Evolutionary conservation across 2,888 invertebrate species (phyloP), one percentile per base, ranked within the genome.

Genomic region (Myathropa florea): DNA sequence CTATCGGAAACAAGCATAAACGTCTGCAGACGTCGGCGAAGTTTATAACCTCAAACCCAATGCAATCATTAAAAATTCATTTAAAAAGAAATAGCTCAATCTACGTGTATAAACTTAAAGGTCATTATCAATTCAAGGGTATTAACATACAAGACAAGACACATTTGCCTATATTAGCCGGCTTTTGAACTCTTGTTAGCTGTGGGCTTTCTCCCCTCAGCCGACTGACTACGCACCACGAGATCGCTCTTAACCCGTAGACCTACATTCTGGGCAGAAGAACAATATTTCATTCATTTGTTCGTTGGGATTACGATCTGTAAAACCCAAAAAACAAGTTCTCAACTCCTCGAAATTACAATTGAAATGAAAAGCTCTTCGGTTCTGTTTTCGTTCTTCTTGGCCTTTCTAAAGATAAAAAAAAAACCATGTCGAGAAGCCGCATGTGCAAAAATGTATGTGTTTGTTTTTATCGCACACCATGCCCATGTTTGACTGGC

Each of bases 351-450:
- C 57, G 46, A 59, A 75, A 75, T 57, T 59, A 14, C 36, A 83
- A 72, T 70, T 68, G 81, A 81, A 85, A 85, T 72, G 85, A 85
- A 81, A 77, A 77, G 59, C 81, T 77, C 30, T 76, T 77, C 53
- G 65, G 57, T 65, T 75, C 10, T 59, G 46, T 65, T 61, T 63
- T 64, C 14, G 23, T 55, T n/a, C 23, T 4, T 67, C 67, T 71
- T 57, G 21, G 55, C 71, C 72, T 80, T 80, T 80, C 80, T 71
- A 76, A 67, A 21, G 53, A 70, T 67, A 24, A 2, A 33, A 12
- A 18, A 71, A 72, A 72, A 55, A 65, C 70, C 75, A 71, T 39
- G 79, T 60, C 75, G 26, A 65, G 64, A 10, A 33, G 46, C 46
- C 30, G 53, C 61, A 76, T 80, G 80, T 67, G 84, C 80, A 72